Base-by-base conservation (phyloP, 1,140 invertebrate genomes). In the Colletes latitarsis region DNA sequence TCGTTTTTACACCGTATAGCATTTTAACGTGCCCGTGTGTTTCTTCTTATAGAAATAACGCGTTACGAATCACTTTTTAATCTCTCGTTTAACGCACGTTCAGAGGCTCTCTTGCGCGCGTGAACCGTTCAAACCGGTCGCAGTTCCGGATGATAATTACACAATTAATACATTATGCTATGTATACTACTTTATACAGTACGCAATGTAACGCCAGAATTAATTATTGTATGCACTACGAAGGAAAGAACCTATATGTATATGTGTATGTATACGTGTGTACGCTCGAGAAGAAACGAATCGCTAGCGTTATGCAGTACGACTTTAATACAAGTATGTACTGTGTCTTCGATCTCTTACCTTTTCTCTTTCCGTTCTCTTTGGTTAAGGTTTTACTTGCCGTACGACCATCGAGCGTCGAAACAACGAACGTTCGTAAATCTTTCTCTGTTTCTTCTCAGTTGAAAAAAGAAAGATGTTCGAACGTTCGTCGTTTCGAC, bases 171-270 rank as follows among this genome's bases (percentile, higher is more conserved):
- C 69, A 67, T 86, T 73, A 81, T 30, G 63, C 81, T 87, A 86
- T 82, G 74, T 86, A 87, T 81, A 84, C 66, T 81, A 79, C 71
- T 57, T 78, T 73, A 81, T 87, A 84, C 81, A 81, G 52, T 88
- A 85, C 75, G 81, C 71, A 77, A 86, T 75, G 60, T 64, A 43
- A 76, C 74, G 76, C 49, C 58, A 57, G 77, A 87, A 87, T 82
- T 73, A 86, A 86, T 57, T 73, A 74, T 69, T 81, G 58, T 87
- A 82, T 70, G 80, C 67, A 83, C 82, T 85, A 85, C 81, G 74
- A 82, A 77, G 75, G 71, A 83, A 87, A 70, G 82, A 85, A 84
- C 79, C 80, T 88, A 85, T 76, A 74, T 83, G 60, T 67, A 21
- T 77, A 67, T 74, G n/a, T 74, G n/a, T 74, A 73, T 70, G 49